Evolutionary conservation across 2,797 vertebrate species (phyloP).

Genomic region (Pyrocephalus nanus): DNA sequence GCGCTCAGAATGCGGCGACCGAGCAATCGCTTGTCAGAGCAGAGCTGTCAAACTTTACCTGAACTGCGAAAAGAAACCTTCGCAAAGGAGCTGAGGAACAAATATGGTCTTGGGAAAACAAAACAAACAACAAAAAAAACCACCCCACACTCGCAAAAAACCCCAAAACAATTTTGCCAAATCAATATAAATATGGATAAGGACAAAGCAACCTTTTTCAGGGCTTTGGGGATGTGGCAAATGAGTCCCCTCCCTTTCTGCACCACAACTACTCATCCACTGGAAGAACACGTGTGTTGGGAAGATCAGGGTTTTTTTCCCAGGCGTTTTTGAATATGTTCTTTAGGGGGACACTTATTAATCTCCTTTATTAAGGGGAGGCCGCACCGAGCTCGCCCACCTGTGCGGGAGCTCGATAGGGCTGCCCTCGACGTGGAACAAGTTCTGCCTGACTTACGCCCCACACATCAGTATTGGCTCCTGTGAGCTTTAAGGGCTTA

Average conservation of each 20-base stretch:
- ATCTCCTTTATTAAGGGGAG: neutral
- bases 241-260: neutral
- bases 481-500: neutral
- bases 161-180: neutral
- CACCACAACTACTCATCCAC: neutral
- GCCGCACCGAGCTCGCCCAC: neutral
- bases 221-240: neutral
- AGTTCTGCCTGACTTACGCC: neutral
- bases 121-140: too few relatives aligned
- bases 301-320: neutral
- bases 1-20: fast-evolving
- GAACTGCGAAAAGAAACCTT: neutral
- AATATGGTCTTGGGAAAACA: fast-evolving
- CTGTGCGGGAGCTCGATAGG: neutral
- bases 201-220: fast-evolving
- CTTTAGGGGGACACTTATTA: neutral
- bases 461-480: neutral
- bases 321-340: neutral
- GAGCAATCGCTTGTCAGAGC: neutral
- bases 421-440: neutral
- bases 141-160: too few relatives aligned
- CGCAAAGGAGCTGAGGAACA: neutral
- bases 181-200: neutral
- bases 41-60: neutral
- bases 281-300: neutral